phyloP scores from a whole-genome alignment of 1,140 invertebrate genomes.

The Dendrolimus punctatus region DNA sequence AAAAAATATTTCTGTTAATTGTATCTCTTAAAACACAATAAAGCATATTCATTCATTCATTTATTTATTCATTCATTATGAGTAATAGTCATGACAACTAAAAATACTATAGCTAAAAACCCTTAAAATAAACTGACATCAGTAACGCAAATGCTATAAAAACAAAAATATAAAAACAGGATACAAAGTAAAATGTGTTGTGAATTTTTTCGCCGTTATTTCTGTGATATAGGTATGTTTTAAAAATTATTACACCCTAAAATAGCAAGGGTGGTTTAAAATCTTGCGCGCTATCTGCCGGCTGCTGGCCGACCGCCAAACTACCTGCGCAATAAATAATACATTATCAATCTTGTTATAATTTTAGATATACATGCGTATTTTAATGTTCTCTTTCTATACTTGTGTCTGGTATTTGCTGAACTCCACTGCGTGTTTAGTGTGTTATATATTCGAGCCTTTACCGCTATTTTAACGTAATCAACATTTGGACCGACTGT shows the following conservation, averaged over 20 bases:
- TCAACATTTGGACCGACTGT: no score
- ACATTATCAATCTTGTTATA: constrained; percentile 27
- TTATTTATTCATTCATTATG: no score
- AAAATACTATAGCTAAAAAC: constrained; percentile 2
- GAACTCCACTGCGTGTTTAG: no score
- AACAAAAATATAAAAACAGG: not conserved
- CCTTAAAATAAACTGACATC: not conserved
- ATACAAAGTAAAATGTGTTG: not conserved
- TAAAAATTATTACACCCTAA: constrained; percentile 50
- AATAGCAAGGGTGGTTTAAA: constrained; percentile 45
- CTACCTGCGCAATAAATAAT: constrained; percentile 61
- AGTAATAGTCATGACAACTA: constrained; percentile 16
- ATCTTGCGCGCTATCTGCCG: constrained; percentile 40
- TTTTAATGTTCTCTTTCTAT: no score
- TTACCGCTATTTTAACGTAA: no score
- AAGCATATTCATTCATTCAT: no score
- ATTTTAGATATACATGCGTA: no score
- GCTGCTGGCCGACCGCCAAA: constrained; percentile 53
- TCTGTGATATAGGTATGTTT: constrained; percentile 45
- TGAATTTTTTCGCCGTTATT: constrained; percentile 14
- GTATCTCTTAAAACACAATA: no score
- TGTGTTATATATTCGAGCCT: no score
- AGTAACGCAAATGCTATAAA: not conserved
- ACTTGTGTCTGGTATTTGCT: no score
- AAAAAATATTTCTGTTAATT: no score